Evolutionary conservation across 2,113 vertebrate species (phyloP).

Genomic region (Riparia riparia): DNA sequence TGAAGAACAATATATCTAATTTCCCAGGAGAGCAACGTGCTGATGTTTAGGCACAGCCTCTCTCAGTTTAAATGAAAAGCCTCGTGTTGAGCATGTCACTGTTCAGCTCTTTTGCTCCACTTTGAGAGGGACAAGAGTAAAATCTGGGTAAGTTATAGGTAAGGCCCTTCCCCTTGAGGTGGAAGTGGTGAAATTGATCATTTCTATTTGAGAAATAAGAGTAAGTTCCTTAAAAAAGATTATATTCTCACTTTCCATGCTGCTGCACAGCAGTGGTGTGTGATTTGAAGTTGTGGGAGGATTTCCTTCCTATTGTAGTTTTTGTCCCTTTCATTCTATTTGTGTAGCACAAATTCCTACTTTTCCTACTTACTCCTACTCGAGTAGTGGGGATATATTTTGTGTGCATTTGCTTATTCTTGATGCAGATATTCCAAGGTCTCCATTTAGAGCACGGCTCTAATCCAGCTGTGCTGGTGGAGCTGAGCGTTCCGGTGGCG

Average conservation of each 20-base stretch:
- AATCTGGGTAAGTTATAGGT: neutral
- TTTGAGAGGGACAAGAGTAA: neutral
- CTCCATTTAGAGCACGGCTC: neutral
- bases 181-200: rapidly evolving
- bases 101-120: neutral
- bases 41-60: neutral
- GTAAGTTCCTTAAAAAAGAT: neutral
- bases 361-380: neutral
- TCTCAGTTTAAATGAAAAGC: neutral
- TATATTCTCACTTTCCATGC: rapidly evolving
- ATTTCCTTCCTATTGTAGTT: neutral
- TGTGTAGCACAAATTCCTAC: rapidly evolving
- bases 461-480: neutral
- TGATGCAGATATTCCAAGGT: neutral
- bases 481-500: neutral
- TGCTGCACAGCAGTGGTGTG: neutral
- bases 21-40: neutral
- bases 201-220: neutral
- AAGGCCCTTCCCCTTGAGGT: neutral
- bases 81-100: rapidly evolving
- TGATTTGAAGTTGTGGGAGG: neutral
- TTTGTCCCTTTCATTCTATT: neutral
- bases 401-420: neutral
- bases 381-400: neutral
- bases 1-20: neutral